phyloP scores from a whole-genome alignment of 2,797 vertebrate species.

The Tauraco hartlaubi region DNA sequence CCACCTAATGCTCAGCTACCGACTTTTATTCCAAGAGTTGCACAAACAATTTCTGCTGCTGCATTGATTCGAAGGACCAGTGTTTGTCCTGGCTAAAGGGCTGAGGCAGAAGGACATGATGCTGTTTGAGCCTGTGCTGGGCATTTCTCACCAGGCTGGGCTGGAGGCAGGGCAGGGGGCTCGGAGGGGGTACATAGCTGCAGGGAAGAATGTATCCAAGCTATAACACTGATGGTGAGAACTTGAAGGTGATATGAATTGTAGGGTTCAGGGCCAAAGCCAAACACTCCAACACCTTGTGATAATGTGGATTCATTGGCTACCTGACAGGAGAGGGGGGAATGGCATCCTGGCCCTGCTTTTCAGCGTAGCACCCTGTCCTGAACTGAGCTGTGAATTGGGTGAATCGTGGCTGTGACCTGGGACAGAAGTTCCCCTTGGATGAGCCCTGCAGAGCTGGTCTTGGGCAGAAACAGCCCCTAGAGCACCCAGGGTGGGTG shows the following conservation, averaged over 20 bases:
- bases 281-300: rapidly evolving
- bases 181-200: background rate
- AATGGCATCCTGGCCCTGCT: background rate
- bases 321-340: background rate
- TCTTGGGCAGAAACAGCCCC: background rate
- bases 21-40: background rate
- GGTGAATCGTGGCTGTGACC: background rate
- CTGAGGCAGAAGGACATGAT: background rate
- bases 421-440: background rate
- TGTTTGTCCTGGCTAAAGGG: background rate
- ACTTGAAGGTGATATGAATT: background rate
- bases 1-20: constrained; percentile 43
- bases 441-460: background rate
- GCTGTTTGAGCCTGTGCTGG: background rate
- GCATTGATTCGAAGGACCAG: background rate
- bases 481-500: background rate
- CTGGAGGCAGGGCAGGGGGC: background rate
- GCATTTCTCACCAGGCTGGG: background rate
- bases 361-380: rapidly evolving
- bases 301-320: rapidly evolving
- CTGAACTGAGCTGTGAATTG: background rate
- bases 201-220: rapidly evolving
- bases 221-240: background rate
- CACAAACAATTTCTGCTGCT: rapidly evolving
- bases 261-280: background rate